Evolutionary conservation across 2,113 vertebrate species (phyloP).

Genomic region (Dicerorhinus sumatrensis): DNA sequence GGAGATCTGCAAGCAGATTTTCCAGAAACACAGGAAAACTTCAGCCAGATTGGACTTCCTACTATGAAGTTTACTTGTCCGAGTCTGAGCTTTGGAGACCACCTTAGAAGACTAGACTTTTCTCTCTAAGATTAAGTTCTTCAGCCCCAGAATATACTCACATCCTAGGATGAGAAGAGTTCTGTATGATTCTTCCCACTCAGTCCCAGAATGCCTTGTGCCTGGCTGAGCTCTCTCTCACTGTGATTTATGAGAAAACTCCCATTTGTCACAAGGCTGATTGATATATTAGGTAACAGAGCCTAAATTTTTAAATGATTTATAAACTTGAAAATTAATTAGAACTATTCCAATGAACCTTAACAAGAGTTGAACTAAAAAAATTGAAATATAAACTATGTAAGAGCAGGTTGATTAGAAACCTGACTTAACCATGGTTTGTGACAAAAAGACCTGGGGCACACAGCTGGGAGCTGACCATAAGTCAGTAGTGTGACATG

Average conservation of each 20-base stretch:
- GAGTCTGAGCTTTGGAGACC: not conserved
- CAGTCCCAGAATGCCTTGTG: not conserved
- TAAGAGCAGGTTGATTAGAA: not conserved
- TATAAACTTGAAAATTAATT: not conserved
- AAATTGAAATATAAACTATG: not conserved
- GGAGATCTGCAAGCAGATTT: not conserved
- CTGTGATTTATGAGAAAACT: constrained; percentile 1
- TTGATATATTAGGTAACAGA: not conserved
- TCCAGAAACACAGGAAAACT: not conserved
- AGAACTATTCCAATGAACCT: not conserved
- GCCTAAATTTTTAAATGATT: constrained; percentile 19
- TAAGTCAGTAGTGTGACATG: not conserved
- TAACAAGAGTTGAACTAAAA: not conserved
- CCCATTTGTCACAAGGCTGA: not conserved
- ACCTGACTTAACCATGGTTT: not conserved
- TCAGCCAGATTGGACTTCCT: not conserved
- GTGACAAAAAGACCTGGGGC: not conserved
- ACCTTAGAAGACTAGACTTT: not conserved
- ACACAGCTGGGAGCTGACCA: not conserved
- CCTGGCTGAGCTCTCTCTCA: not conserved
- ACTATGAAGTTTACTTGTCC: not conserved
- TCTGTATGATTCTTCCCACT: not conserved
- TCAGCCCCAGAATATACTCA: not conserved
- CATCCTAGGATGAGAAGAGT: not conserved
- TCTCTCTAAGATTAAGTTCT: not conserved